phyloP scores from a whole-genome alignment of 2,113 vertebrate genomes.

The Cygnus atratus region DNA sequence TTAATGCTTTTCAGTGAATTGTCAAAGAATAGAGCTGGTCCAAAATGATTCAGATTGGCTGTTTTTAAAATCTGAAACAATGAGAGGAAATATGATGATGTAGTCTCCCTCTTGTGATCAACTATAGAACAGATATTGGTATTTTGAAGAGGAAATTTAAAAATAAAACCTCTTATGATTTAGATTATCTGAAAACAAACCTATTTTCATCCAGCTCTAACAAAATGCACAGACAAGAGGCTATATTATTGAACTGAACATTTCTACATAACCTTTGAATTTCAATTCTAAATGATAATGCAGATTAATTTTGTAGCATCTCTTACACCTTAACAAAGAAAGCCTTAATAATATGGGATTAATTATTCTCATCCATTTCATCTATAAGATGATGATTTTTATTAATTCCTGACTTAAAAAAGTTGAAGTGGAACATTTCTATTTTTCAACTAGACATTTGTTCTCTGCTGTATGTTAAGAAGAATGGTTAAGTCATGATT shows the following conservation, averaged over 20 bases:
- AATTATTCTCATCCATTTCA: slow-evolving; percentile 7
- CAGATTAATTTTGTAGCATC: slow-evolving; percentile 36
- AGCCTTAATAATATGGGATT: slow-evolving; percentile 49
- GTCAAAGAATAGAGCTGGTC: slow-evolving; percentile 10
- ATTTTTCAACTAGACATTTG: not conserved
- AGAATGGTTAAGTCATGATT: not conserved
- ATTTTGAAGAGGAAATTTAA: not conserved
- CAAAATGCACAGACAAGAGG: slow-evolving; percentile 9
- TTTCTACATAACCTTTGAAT: not conserved
- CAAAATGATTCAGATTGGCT: slow-evolving; percentile 6
- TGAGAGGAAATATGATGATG: not conserved
- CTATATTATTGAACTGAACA: not conserved
- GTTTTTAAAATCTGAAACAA: slow-evolving; percentile 24
- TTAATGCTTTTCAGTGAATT: not conserved
- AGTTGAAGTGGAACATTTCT: not conserved
- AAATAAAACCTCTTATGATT: not conserved
- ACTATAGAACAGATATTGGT: not conserved
- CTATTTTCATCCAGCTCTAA: not conserved
- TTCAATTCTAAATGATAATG: not conserved
- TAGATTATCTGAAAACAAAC: not conserved
- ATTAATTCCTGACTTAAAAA: slow-evolving; percentile 7
- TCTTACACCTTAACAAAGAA: slow-evolving; percentile 54
- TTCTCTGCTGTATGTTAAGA: slow-evolving; percentile 16
- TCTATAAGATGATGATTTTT: not conserved
- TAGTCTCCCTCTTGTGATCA: slow-evolving; percentile 53